Evolutionary conservation across 2,888 invertebrate genomes (phyloP), one percentile per base, ranked within the genome.

Genomic region (Eupithecia vulgata): DNA sequence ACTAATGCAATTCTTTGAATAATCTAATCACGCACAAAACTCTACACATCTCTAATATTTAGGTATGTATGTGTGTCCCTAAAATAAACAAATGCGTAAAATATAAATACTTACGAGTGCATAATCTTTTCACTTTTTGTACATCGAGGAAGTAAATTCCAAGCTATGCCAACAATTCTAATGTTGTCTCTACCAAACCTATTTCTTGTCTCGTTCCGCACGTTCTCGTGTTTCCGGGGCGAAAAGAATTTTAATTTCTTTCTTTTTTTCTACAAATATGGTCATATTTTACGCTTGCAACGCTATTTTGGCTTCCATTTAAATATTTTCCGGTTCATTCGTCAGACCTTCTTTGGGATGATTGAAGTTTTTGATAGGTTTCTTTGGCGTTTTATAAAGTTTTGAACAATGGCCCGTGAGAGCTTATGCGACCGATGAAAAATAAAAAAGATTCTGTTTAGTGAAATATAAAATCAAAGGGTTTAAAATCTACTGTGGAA

Each of bases 271-370:
- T 81, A 83, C 79, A 78, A 86, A 89, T 88, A 90, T 90, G 84
- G 87, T 84, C 90, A 94, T 94, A 94, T 93, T 93, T 94, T 90
- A 92, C 88, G 88, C 87, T 84, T 81, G 80, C 82, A 83, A 92
- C 89, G 92, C 88, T 92, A 91, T 91, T 94, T 89, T 90, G 87
- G 85, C 90, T 93, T 91, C 91, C 89, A 94, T 94, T 94, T 93
- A 91, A 91, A 92, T 90, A 93, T 94, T 94, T 94, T 94, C 90
- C 91, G 92, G 88, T 90, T 79, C 93, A 94, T 94, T 94, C 92
- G 94, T 89, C 87, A 92, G 82, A 90, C 90, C 83, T 85, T 90
- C 91, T 94, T 93, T 89, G 82, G 81, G 82, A 83, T 89, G 84
- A 91, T 93, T 91, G 87, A 85, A 88, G 84, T 86, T 88, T 90